These are phyloP conservation scores for Petrocephalus zakoni DNA, from an alignment of 2,113 vertebrate species.

Conservation along the genomic window DNA sequence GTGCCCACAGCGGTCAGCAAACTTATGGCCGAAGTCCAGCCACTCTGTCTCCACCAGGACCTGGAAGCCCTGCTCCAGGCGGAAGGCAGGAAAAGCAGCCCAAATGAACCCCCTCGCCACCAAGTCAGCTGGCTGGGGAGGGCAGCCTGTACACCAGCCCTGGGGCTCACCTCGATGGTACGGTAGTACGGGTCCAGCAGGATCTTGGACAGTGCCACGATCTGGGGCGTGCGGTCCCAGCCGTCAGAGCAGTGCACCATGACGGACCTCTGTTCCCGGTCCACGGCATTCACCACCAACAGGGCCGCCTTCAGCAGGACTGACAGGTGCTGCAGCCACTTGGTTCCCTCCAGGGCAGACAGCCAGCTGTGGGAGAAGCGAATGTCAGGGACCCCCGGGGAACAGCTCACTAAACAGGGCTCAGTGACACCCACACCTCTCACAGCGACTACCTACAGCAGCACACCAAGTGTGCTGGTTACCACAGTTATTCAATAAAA, in stretches of 20 bases:
- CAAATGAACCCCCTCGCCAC: neutral
- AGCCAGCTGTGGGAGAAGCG: constrained; percentile 73
- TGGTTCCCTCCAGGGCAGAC: constrained; percentile 91
- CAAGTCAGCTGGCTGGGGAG: neutral
- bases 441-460: neutral
- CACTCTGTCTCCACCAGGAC: constrained; percentile 94
- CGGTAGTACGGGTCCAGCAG: constrained; percentile 93
- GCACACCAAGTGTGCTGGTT: neutral
- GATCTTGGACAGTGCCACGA: constrained; percentile 88
- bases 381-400: neutral
- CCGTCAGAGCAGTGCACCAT: constrained; percentile 93
- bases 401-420: too few species aligned
- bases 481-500: neutral
- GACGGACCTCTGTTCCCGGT: constrained; percentile 83
- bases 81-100: neutral
- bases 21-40: constrained; percentile 97
- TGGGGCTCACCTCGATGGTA: constrained; percentile 76
- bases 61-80: constrained; percentile 80
- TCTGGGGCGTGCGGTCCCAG: constrained; percentile 97
- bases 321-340: constrained; percentile 94
- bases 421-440: neutral
- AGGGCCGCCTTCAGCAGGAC: constrained; percentile 85
- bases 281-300: constrained; percentile 83
- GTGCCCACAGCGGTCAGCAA: constrained; percentile 93
- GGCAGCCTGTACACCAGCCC: neutral